Evolutionary conservation across 2,888 invertebrate species (phyloP).

Genomic region (Steinernema scapterisci): DNA sequence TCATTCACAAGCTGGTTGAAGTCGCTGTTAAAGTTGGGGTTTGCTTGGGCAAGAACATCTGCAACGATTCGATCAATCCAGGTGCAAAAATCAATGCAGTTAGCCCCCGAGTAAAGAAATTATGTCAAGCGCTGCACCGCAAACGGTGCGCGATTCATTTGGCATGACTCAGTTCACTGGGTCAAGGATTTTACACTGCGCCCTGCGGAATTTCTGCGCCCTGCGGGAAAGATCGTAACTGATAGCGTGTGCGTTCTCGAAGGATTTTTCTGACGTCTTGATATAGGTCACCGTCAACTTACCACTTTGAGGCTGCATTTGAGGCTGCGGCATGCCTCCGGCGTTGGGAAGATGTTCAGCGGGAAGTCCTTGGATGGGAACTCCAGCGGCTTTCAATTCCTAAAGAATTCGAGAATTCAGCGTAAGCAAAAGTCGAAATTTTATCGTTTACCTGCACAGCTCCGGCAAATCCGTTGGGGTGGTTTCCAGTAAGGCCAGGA

Average conservation of each 20-base stretch:
- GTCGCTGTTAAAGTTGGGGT: slow-evolving; percentile 64
- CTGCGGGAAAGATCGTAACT: slow-evolving; percentile 22
- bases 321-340: slow-evolving; percentile 48
- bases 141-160: not conserved
- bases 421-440: too few relatives aligned
- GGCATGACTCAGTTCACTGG: not conserved
- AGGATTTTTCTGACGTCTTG: not conserved
- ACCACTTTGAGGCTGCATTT: slow-evolving; percentile 42
- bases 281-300: slow-evolving; percentile 3
- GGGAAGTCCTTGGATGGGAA: slow-evolving; percentile 64
- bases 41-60: slow-evolving; percentile 64
- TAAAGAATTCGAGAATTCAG: too few relatives aligned
- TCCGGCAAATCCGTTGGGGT: slow-evolving; percentile 66
- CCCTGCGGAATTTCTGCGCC: not conserved
- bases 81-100: too few relatives aligned
- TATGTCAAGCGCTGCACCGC: not conserved
- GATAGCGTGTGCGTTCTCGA: slow-evolving; percentile 1
- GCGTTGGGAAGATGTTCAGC: slow-evolving; percentile 49
- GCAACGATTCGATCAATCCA: too few relatives aligned
- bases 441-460: slow-evolving; percentile 56
- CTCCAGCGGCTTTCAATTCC: slow-evolving; percentile 64
- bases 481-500: slow-evolving; percentile 65
- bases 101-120: too few relatives aligned
- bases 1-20: slow-evolving; percentile 56
- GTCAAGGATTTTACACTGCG: slow-evolving; percentile 27